phyloP scores from a whole-genome alignment of 2,113 vertebrate genomes.

The Crotalus helleri region DNA sequence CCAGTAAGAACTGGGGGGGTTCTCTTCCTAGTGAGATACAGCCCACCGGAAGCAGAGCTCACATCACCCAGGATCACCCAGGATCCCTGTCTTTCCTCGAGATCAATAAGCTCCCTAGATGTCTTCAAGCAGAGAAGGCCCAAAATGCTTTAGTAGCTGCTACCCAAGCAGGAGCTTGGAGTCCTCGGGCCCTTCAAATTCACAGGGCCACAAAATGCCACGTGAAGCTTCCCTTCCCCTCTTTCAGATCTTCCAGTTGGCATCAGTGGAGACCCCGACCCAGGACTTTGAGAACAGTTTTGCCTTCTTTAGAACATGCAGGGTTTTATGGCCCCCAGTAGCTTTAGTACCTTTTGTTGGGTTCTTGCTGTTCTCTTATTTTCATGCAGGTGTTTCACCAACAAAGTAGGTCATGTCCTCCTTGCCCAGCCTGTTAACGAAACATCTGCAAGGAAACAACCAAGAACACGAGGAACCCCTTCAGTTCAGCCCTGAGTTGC shows the following conservation, averaged over 20 bases:
- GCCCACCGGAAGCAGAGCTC: neutral
- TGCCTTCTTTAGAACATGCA: neutral
- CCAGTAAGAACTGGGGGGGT: neutral
- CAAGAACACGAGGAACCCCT: neutral
- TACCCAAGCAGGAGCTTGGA: neutral
- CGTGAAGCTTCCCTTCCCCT: neutral
- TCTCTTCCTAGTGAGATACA: neutral
- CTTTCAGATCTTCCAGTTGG: neutral
- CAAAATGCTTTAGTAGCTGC: neutral
- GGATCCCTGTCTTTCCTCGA: neutral
- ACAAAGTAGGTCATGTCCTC: neutral
- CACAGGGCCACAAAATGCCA: neutral
- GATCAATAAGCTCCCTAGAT: neutral
- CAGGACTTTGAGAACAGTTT: neutral
- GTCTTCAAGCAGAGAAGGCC: neutral
- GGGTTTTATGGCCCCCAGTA: neutral
- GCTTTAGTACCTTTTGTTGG: neutral
- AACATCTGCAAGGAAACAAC: neutral
- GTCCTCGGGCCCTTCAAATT: neutral
- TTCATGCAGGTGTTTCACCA: neutral
- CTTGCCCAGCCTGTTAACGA: neutral
- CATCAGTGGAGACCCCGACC: neutral
- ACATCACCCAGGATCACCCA: too few species aligned
- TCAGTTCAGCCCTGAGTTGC: neutral
- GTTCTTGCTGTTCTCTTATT: neutral